A percentile compares a stretch with the other conserved stretches of the same genome.
These are phyloP conservation scores for Acipenser oxyrinchus DNA, from an alignment of 2,797 vertebrate genomes.

Conservation along the genomic window DNA sequence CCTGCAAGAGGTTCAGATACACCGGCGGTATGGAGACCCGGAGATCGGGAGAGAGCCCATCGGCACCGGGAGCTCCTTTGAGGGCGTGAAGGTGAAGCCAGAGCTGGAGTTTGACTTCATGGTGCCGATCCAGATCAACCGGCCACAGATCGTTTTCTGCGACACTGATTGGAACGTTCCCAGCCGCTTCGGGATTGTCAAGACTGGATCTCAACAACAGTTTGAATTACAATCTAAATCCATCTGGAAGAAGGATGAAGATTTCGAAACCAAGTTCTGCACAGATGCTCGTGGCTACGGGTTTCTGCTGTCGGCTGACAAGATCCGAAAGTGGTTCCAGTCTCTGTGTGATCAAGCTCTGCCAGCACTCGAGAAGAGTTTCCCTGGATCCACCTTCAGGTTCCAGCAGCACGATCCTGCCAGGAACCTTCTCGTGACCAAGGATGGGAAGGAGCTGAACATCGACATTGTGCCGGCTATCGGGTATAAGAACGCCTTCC, in stretches of 20 bases:
- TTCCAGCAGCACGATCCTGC: not conserved
- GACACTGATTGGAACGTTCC: not conserved
- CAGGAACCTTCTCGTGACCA: not conserved
- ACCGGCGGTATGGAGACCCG: not conserved
- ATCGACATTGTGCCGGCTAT: not conserved
- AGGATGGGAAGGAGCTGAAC: not conserved
- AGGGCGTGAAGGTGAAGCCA: not conserved
- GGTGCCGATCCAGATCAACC: not conserved
- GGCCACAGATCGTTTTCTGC: not conserved
- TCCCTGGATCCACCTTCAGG: not conserved
- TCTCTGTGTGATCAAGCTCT: not conserved
- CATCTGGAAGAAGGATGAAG: not conserved
- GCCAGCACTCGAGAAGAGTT: not conserved
- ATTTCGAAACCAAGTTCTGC: not conserved
- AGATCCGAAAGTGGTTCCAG: not conserved
- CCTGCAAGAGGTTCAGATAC: not conserved
- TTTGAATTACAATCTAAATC: not conserved
- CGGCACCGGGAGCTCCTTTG: not conserved
- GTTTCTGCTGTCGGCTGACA: not conserved
- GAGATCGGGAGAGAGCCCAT: not conserved
- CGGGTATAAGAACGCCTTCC: not conserved
- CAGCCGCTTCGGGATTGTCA: not conserved
- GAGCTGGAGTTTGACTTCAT: conserved; percentile 1
- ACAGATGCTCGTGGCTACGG: not conserved
- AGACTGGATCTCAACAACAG: not conserved